Conservation (phyloP, 2,888 invertebrate species). For the Erebia aethiops region DNA sequence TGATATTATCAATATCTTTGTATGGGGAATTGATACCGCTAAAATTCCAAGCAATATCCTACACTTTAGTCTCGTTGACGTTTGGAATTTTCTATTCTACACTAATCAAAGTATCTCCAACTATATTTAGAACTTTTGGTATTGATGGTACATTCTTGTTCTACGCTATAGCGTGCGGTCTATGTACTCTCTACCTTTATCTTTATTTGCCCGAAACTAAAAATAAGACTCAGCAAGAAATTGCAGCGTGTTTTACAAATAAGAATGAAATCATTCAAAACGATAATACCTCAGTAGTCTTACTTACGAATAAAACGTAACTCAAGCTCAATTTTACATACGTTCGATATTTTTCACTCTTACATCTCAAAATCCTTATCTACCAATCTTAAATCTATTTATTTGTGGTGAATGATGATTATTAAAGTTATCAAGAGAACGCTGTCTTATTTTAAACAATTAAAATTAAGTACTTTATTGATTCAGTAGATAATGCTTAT, state of each 20-base stretch:
- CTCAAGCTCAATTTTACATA: too few relatives aligned
- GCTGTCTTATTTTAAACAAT: too few relatives aligned
- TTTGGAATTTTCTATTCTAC: conserved; percentile 53
- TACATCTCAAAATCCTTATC: too few relatives aligned
- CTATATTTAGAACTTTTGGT: conserved; percentile 51
- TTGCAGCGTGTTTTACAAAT: conserved; percentile 40
- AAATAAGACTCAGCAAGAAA: conserved; percentile 49
- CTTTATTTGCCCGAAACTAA: conserved; percentile 51
- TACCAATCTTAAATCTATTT: too few relatives aligned
- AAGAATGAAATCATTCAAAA: conserved; percentile 10
- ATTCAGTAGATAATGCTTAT: too few relatives aligned
- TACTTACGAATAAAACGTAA: conserved; percentile 5
- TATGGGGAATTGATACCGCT: conserved; percentile 61
- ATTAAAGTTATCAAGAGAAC: too few relatives aligned
- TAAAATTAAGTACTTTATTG: too few relatives aligned
- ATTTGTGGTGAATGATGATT: too few relatives aligned
- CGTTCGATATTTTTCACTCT: too few relatives aligned
- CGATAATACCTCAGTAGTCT: conserved; percentile 11
- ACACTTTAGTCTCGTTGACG: conserved; percentile 47
- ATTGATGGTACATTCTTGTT: conserved; percentile 57
- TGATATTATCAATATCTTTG: conserved; percentile 59
- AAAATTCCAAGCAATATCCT: conserved; percentile 54
- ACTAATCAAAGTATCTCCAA: conserved; percentile 56
- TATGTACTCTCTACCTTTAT: conserved; percentile 43
- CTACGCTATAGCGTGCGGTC: conserved; percentile 42